Conservation (phyloP, 2,888 invertebrate species). For the Pediacus dermestoides region DNA sequence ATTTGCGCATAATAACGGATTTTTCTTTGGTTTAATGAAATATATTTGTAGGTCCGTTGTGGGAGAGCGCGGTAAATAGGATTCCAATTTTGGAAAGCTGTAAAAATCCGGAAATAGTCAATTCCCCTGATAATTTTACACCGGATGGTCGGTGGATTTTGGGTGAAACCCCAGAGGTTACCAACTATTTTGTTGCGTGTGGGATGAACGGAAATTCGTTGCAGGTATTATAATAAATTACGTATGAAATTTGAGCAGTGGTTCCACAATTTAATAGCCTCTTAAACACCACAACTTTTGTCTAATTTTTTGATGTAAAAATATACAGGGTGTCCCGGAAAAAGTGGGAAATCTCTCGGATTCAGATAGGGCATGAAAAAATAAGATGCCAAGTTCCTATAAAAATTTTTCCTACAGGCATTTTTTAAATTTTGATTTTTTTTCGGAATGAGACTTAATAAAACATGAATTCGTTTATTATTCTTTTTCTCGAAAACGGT, state of each 20-base stretch:
- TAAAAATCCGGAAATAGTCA: slow-evolving; percentile 54
- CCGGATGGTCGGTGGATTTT: slow-evolving; percentile 68
- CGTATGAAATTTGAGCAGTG: slow-evolving; percentile 1
- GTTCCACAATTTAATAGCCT: slow-evolving; percentile 7
- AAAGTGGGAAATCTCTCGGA: too few relatives aligned
- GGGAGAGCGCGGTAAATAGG: slow-evolving; percentile 54
- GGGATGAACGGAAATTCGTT: slow-evolving; percentile 69
- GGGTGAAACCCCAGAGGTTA: slow-evolving; percentile 65
- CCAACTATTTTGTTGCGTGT: slow-evolving; percentile 69
- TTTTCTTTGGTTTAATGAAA: not conserved
- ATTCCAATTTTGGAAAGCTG: slow-evolving; percentile 56
- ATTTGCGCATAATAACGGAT: not conserved
- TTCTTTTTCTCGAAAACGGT: too few relatives aligned
- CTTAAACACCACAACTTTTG: slow-evolving; percentile 3
- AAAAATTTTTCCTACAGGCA: too few relatives aligned
- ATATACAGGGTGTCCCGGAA: too few relatives aligned
- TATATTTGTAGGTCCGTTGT: slow-evolving; percentile 47
- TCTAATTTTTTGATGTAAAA: slow-evolving; percentile 2
- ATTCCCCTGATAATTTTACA: slow-evolving; percentile 68
- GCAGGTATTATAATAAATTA: slow-evolving; percentile 41
- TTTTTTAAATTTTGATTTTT: too few relatives aligned
- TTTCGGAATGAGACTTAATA: too few relatives aligned
- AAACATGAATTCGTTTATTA: too few relatives aligned
- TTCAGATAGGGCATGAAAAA: too few relatives aligned
- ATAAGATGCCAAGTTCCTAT: too few relatives aligned